Evolutionary conservation across 64 coral and sea anemone species (phyloP).

Genomic region (Montipora foliosa): DNA sequence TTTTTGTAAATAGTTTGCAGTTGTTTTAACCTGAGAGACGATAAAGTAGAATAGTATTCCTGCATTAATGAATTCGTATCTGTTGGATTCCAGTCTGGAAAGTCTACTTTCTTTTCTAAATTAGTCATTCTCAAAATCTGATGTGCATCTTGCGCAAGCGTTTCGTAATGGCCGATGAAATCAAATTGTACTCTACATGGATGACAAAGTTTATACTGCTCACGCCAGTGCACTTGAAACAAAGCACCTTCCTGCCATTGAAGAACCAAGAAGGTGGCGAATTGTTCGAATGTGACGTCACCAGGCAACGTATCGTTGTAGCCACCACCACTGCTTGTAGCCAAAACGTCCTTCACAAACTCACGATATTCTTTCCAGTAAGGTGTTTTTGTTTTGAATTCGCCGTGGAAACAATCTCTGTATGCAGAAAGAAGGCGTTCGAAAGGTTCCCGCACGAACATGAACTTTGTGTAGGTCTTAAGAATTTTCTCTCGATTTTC

Average conservation of each 20-base stretch:
- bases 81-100: conserved; percentile 63
- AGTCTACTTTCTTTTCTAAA: conserved; percentile 60
- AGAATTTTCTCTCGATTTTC: conserved; percentile 51
- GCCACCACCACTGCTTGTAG: not conserved
- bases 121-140: conserved; percentile 61
- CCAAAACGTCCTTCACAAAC: conserved; percentile 1
- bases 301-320: conserved; percentile 8
- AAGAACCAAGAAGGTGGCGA: conserved; percentile 70
- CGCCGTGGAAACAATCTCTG: conserved; percentile 62
- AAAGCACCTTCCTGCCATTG: conserved; percentile 18
- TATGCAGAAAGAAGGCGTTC: conserved; percentile 70
- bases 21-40: conserved; percentile 46
- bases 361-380: conserved; percentile 17
- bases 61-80: conserved; percentile 41
- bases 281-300: conserved; percentile 70
- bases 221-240: conserved; percentile 76
- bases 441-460: conserved; percentile 79
- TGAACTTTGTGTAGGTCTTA: conserved; percentile 64
- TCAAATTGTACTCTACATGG: conserved; percentile 68
- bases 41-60: conserved; percentile 56
- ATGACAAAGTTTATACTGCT: conserved; percentile 66
- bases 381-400: conserved; percentile 11
- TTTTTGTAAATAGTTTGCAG: conserved; percentile 48
- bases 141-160: conserved; percentile 36
- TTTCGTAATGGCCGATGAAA: conserved; percentile 74